phyloP scores from a whole-genome alignment of 2,113 vertebrate species.

The Acrocephalus arundinaceus region DNA sequence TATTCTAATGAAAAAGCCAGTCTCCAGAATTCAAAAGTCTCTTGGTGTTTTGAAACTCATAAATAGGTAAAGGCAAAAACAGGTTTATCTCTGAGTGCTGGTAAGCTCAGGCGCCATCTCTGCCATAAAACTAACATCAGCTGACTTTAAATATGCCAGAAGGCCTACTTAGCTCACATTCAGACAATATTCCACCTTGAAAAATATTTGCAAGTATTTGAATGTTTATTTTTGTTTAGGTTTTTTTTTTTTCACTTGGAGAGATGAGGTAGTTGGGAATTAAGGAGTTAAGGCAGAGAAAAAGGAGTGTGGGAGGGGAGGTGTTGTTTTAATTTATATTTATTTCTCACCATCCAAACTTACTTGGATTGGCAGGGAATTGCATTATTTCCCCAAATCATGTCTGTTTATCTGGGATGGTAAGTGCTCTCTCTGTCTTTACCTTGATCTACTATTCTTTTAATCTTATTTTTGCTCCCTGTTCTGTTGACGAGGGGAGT shows the following conservation, averaged over 20 bases:
- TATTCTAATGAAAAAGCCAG: neutral
- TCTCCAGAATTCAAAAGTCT: neutral
- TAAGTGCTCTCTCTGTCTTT: neutral
- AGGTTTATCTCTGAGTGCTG: neutral
- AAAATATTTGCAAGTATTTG: neutral
- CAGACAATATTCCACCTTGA: neutral
- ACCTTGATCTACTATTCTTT: neutral
- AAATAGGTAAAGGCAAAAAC: neutral
- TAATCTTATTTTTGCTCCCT: neutral
- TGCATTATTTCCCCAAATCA: neutral
- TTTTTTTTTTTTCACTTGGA: neutral
- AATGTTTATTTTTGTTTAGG: neutral
- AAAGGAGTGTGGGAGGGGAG: accelerated
- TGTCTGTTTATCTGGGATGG: neutral
- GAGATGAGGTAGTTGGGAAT: neutral
- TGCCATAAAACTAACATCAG: neutral
- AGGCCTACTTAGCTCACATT: neutral
- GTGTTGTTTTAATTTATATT: neutral
- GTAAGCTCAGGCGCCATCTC: neutral
- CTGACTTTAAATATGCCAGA: neutral
- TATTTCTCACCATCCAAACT: neutral
- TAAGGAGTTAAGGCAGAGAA: neutral
- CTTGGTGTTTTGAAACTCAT: neutral
- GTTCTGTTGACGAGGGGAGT: neutral
- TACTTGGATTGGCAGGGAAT: neutral